Conservation (phyloP, 2,888 invertebrate species). For the Sphaeridia pumilis region DNA sequence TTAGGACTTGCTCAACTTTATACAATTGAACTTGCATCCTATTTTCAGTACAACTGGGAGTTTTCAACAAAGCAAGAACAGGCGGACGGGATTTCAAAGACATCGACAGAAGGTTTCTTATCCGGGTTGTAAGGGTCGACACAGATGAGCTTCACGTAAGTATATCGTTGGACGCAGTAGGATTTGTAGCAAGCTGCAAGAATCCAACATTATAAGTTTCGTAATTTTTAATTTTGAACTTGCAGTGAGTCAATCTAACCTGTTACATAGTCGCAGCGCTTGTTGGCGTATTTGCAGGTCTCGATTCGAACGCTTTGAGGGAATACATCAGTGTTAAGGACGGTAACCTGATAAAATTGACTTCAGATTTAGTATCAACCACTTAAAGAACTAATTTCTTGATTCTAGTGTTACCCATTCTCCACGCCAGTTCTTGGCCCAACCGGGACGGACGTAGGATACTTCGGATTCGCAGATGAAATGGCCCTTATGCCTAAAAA, state of each 20-base stretch:
- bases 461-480: conserved; percentile 39
- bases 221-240: too few species aligned
- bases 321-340: conserved; percentile 38
- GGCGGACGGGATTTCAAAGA: conserved; percentile 38
- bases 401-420: conserved; percentile 37
- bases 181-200: conserved; percentile 35
- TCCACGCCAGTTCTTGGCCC: conserved; percentile 38
- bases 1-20: too few species aligned
- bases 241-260: too few species aligned
- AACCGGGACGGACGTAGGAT: conserved; percentile 38
- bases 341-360: conserved; percentile 36
- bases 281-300: conserved; percentile 37
- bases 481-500: conserved; percentile 36
- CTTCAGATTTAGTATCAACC: too few species aligned
- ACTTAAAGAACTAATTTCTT: too few species aligned
- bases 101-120: conserved; percentile 38
- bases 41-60: conserved; percentile 36
- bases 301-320: conserved; percentile 38
- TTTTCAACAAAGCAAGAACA: conserved; percentile 40
- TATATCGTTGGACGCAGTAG: conserved; percentile 38
- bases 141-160: conserved; percentile 37
- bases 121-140: conserved; percentile 37
- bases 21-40: too few species aligned
- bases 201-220: background rate
- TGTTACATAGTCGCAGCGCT: conserved; percentile 37